Base-by-base conservation (phyloP, 64 coral and sea anemone species). In the Actinia tenebrosa region DNA sequence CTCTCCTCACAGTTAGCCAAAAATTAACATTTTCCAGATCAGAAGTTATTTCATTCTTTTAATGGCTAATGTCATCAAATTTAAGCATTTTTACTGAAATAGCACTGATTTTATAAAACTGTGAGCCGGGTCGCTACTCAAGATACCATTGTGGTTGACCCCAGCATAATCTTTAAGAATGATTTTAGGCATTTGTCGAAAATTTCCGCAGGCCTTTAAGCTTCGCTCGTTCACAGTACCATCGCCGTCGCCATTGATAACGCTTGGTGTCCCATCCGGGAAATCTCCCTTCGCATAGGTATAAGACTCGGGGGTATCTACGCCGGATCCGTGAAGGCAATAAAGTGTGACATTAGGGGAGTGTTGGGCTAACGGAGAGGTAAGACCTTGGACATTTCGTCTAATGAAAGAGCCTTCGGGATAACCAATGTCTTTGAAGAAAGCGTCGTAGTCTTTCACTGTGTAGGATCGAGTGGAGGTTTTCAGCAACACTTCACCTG, bases 341-440 rank as follows among this genome's bases (percentile, higher is more conserved):
- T 93, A 83, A 26, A 96, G 87, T 1, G 88, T 90, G 13, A 96
- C 88, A 25, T 96, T 90, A 1, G 94, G 94, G 58, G 94, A 55
- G 54, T 83, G 91, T 50, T 27, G 68, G 71, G 85, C 80, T 20
- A 96, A 56, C 2, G 94, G 94, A 78, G 84, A 87, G 0, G 88
- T 88, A 15, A 90, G 45, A 44, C 88, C 91, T 54, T 90, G 83
- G 8, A 89, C 64, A 22, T 93, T 87, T 37, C 43, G 80, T 30
- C 85, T 79, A 22, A 96, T 30, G 14, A 84, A 63, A 52, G 86
- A 87, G 16, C 94, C 94, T 15, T 93, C 91, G 1, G 88, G 91
- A 71, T 80, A 96, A 10, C 53, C 75, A 50, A 96, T 93, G 85
- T 96, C 91, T 55, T 86, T 64, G n/a, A 96, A 96, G 85, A 93